A percentile compares a stretch with the other conserved stretches of the same genome.
These are phyloP conservation scores for Diachasma alloeum DNA, from an alignment of 1,140 invertebrate species.

Conservation along the genomic window DNA sequence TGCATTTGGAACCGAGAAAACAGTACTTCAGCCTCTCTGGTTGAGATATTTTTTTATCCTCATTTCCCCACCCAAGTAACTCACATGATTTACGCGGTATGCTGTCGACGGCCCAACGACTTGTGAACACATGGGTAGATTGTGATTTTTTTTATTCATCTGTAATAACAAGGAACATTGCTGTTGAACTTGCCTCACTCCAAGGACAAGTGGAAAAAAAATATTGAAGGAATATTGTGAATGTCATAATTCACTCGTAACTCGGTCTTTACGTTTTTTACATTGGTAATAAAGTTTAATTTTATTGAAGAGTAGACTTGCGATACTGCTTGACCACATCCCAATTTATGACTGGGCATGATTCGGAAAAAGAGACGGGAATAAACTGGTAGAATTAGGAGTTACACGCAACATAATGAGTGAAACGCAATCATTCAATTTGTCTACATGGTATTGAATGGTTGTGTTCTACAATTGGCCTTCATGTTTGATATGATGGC, in stretches of 20 bases:
- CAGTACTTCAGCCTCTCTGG: not conserved
- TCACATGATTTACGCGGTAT: constrained; percentile 20
- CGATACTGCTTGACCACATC: not conserved
- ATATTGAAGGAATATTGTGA: not conserved
- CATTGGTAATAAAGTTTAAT: not conserved
- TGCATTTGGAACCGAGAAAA: not conserved
- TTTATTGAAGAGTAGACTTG: not conserved
- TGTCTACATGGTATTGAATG: too few relatives aligned
- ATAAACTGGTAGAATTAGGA: too few relatives aligned
- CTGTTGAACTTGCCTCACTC: not conserved
- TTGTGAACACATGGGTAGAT: not conserved
- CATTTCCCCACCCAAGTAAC: constrained; percentile 7
- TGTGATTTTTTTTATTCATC: not conserved
- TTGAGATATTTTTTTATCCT: constrained; percentile 15
- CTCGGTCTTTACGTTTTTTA: not conserved
- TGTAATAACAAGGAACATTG: constrained; percentile 14
- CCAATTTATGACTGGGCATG: not conserved
- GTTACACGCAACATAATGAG: too few relatives aligned
- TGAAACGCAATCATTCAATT: too few relatives aligned
- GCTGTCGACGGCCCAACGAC: not conserved
- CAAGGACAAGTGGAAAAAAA: not conserved
- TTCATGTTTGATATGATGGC: too few relatives aligned
- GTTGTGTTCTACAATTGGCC: too few relatives aligned
- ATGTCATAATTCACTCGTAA: not conserved
- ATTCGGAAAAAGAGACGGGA: too few relatives aligned